phyloP scores from a whole-genome alignment of 1,140 invertebrate genomes.

The Harpegnathos saltator region DNA sequence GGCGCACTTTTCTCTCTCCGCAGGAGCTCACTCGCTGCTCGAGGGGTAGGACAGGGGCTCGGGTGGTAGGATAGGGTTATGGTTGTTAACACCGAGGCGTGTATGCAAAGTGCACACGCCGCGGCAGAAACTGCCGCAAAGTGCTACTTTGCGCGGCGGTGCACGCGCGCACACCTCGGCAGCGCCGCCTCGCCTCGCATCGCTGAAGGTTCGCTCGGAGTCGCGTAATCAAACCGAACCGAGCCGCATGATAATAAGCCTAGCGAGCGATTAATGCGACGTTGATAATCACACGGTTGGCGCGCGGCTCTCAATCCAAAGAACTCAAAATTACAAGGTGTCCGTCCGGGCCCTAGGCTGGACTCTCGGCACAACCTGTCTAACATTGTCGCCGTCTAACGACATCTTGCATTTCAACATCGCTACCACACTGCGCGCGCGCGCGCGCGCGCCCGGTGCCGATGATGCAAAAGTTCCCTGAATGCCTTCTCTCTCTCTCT shows the following conservation, averaged over 20 bases:
- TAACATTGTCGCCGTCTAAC: constrained; percentile 55
- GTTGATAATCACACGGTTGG: constrained; percentile 61
- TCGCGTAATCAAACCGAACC: constrained; percentile 56
- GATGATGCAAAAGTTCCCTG: constrained; percentile 8
- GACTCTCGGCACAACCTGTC: constrained; percentile 49
- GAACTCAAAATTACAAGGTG: constrained; percentile 58
- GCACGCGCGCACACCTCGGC: constrained; percentile 7
- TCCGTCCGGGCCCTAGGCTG: constrained; percentile 52
- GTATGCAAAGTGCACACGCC: constrained; percentile 65
- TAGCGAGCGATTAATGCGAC: constrained; percentile 58
- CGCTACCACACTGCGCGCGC: constrained; percentile 43
- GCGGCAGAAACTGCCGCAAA: constrained; percentile 65
- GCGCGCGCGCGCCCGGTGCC: no score
- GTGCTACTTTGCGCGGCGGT: constrained; percentile 34
- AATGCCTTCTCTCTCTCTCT: neutral
- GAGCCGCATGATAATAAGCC: constrained; percentile 56
- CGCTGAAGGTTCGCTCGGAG: constrained; percentile 45
- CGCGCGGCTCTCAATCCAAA: constrained; percentile 56
- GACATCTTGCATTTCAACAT: constrained; percentile 49
- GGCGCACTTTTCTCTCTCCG: constrained; percentile 51
- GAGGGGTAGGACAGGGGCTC: constrained; percentile 5
- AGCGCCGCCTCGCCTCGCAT: constrained; percentile 13
- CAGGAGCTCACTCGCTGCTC: constrained; percentile 4
- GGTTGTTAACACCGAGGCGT: constrained; percentile 47
- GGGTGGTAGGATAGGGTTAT: constrained; percentile 52